Evolutionary conservation across 2,113 vertebrate genomes (phyloP).

Genomic region (Dendrocopos noguchii): DNA sequence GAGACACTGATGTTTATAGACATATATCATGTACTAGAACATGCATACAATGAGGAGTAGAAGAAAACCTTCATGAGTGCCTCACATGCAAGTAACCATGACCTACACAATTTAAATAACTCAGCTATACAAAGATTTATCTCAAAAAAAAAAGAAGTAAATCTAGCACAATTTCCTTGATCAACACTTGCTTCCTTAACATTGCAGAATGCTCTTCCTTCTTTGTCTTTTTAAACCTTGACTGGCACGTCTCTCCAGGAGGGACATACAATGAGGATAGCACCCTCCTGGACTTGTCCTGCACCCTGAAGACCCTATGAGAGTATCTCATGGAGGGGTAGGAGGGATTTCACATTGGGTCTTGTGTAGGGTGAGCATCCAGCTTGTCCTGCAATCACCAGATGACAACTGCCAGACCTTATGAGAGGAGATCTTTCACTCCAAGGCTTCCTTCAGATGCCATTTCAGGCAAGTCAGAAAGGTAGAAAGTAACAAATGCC

Average conservation of each 20-base stretch:
- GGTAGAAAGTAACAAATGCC: too few species aligned
- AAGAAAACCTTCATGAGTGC: background rate
- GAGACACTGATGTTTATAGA: background rate
- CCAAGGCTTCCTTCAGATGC: background rate
- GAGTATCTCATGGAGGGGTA: fast-evolving
- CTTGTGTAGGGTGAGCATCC: background rate
- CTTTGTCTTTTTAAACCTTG: background rate
- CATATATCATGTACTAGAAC: background rate
- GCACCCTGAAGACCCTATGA: too few species aligned
- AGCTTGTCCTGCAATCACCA: background rate
- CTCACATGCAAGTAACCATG: background rate
- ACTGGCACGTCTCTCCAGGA: background rate
- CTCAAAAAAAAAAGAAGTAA: background rate
- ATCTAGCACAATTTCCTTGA: background rate
- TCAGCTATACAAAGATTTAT: background rate
- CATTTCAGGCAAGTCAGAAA: fast-evolving
- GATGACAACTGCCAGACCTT: background rate
- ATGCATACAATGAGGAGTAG: background rate
- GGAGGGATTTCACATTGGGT: background rate
- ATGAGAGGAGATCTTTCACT: fast-evolving
- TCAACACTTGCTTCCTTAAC: background rate
- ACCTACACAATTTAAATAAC: background rate
- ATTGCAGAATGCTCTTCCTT: background rate
- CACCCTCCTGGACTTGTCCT: background rate
- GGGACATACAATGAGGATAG: fast-evolving